Evolutionary conservation across 2,797 vertebrate genomes (phyloP).

Genomic region (Liasis olivaceus): DNA sequence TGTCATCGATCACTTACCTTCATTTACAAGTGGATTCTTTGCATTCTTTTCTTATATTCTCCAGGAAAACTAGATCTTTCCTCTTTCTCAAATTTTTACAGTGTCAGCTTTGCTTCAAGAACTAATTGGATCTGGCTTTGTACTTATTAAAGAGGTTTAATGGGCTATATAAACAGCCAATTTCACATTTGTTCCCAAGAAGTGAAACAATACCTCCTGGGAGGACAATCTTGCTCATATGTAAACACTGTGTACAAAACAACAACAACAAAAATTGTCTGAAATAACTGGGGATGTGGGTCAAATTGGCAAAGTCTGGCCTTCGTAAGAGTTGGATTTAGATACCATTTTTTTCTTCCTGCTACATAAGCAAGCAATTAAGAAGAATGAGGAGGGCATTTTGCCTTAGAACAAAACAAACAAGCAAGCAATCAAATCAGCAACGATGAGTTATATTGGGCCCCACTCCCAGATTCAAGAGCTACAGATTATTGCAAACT

Average conservation of each 20-base stretch:
- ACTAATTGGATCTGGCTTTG: not conserved
- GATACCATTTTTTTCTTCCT: conserved; percentile 63
- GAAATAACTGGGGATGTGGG: conserved; percentile 40
- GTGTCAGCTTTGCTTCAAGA: not conserved
- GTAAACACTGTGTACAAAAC: not conserved
- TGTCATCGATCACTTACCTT: not conserved
- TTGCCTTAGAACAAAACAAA: conserved; percentile 50
- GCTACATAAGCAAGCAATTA: conserved; percentile 72
- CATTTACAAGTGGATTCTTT: conserved; percentile 25
- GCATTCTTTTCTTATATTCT: not conserved
- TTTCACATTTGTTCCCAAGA: conserved; percentile 52
- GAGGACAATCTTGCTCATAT: conserved; percentile 55
- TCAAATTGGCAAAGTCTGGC: conserved; percentile 33
- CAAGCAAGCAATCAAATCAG: conserved; percentile 24
- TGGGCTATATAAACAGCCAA: conserved; percentile 25
- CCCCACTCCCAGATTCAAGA: conserved; percentile 9
- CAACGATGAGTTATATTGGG: conserved; percentile 24
- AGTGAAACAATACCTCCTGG: conserved; percentile 45
- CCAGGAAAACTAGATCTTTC: not conserved
- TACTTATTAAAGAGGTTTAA: not conserved
- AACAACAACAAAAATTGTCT: conserved; percentile 46
- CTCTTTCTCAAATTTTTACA: not conserved
- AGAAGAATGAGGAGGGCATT: conserved; percentile 61
- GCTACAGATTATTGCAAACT: not conserved
- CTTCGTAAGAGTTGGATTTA: conserved; percentile 64